Evolutionary conservation across 2,888 invertebrate species (phyloP).

Genomic region (Ditylenchus weischeri): DNA sequence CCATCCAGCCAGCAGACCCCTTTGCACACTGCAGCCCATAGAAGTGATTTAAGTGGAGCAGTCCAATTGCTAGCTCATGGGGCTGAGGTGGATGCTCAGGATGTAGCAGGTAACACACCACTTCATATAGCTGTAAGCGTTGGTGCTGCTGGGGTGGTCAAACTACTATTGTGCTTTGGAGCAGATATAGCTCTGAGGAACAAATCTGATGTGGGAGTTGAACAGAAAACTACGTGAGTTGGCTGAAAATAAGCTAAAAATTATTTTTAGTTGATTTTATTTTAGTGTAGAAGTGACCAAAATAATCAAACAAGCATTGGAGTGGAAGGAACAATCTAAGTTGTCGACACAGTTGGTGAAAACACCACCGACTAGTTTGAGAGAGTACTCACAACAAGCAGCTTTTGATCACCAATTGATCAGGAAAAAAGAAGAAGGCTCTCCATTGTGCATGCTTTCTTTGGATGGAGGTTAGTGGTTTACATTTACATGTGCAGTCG

Average conservation of each 20-base stretch:
- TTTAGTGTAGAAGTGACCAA: slow-evolving; percentile 25
- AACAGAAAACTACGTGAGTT: slow-evolving; percentile 16
- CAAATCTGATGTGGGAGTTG: slow-evolving; percentile 22
- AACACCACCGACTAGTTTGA: not conserved
- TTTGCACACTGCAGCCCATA: not conserved
- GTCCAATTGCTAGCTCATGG: slow-evolving; percentile 33
- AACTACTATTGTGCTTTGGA: slow-evolving; percentile 32
- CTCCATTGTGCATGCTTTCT: slow-evolving; percentile 30
- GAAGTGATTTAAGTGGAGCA: slow-evolving; percentile 19
- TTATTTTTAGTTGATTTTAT: not conserved
- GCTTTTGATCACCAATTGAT: slow-evolving; percentile 14
- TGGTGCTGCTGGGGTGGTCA: slow-evolving; percentile 20
- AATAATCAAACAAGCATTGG: slow-evolving; percentile 18
- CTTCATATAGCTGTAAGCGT: slow-evolving; percentile 28
- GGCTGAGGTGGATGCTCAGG: slow-evolving; percentile 20
- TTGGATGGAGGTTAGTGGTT: slow-evolving; percentile 39
- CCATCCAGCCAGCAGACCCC: not conserved
- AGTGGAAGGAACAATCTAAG: not conserved
- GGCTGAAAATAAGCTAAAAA: not conserved
- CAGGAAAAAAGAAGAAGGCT: not conserved
- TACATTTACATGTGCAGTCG: too few species aligned
- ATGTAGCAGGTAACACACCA: slow-evolving; percentile 32
- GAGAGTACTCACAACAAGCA: slow-evolving; percentile 5
- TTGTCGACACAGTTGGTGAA: not conserved
- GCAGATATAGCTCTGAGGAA: slow-evolving; percentile 23